Evolutionary conservation across 23 tunicate genomes (phyloP).

Genomic region (Pegea sp.): DNA sequence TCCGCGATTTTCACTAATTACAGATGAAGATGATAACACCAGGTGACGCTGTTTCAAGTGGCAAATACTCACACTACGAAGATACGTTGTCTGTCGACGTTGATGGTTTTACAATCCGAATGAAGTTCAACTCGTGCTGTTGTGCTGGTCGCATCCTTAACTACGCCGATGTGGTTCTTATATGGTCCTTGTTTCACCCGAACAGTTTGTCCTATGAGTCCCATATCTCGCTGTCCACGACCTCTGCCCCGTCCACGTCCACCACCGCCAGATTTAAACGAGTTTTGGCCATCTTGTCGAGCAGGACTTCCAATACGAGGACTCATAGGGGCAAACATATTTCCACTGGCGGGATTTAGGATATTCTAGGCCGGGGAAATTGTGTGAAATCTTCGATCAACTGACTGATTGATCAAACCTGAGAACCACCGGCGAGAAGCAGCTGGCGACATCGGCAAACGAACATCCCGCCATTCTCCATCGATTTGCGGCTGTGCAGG

Average conservation of each 20-base stretch:
- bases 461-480: conserved; percentile 90
- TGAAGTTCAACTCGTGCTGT: conserved; percentile 93
- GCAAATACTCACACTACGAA: conserved; percentile 40
- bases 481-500: conserved; percentile 54
- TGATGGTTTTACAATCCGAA: conserved; percentile 87
- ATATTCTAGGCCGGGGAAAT: too few relatives aligned
- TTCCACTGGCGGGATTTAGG: conserved; percentile 23
- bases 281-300: conserved; percentile 15
- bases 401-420: conserved; percentile 18
- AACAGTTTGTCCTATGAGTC: conserved; percentile 92
- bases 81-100: conserved; percentile 55
- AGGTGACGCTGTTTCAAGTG: too few relatives aligned
- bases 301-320: conserved; percentile 85
- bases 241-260: conserved; percentile 39
- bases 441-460: conserved; percentile 63
- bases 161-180: conserved; percentile 96
- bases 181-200: conserved; percentile 94
- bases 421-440: conserved; percentile 73
- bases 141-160: conserved; percentile 92
- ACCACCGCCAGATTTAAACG: conserved; percentile 1
- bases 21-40: too few relatives aligned
- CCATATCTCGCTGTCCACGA: conserved; percentile 68
- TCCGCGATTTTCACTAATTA: neutral
- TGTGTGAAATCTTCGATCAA: neutral
- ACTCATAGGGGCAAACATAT: conserved; percentile 53